Evolutionary conservation across 2,113 vertebrate species (phyloP).

Genomic region (Thinocorus orbignyianus): DNA sequence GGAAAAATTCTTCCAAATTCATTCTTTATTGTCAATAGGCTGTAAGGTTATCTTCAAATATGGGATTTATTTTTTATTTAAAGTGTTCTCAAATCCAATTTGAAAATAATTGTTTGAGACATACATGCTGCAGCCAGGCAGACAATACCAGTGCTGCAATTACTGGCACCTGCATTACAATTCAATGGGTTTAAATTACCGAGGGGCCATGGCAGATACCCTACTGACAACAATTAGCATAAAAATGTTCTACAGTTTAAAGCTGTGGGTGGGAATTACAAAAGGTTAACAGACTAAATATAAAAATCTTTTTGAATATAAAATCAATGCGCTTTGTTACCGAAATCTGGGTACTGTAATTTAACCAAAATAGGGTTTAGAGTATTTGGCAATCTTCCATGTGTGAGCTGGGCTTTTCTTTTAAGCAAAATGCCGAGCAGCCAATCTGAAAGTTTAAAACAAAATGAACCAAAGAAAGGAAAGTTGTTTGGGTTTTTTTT

Average conservation of each 20-base stretch:
- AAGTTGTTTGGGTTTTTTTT: background rate
- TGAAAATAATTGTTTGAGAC: constrained; percentile 50
- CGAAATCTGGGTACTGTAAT: constrained; percentile 73
- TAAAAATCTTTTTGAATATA: constrained; percentile 77
- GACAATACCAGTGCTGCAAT: constrained; percentile 52
- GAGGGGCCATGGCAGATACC: constrained; percentile 70
- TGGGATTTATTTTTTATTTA: background rate
- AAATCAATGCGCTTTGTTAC: constrained; percentile 77
- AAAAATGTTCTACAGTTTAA: constrained; percentile 59
- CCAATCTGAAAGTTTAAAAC: constrained; percentile 55
- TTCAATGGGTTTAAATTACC: constrained; percentile 67
- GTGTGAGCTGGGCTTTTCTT: constrained; percentile 45
- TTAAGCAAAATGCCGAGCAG: constrained; percentile 31
- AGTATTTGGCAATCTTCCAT: constrained; percentile 69
- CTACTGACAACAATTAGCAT: constrained; percentile 73
- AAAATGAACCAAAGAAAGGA: constrained; percentile 24
- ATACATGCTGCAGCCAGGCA: constrained; percentile 4
- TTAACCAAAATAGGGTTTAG: constrained; percentile 72
- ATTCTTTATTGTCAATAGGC: background rate
- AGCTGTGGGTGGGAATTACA: constrained; percentile 76
- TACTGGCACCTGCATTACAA: constrained; percentile 72
- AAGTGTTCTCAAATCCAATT: constrained; percentile 50
- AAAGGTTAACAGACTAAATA: constrained; percentile 82
- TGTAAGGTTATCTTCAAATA: constrained; percentile 3
- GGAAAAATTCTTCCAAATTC: background rate